Percentiles rank a stretch among this genome's conserved stretches.
Conservation (phyloP, 2,113 vertebrate genomes). For the Halcyon senegalensis region DNA sequence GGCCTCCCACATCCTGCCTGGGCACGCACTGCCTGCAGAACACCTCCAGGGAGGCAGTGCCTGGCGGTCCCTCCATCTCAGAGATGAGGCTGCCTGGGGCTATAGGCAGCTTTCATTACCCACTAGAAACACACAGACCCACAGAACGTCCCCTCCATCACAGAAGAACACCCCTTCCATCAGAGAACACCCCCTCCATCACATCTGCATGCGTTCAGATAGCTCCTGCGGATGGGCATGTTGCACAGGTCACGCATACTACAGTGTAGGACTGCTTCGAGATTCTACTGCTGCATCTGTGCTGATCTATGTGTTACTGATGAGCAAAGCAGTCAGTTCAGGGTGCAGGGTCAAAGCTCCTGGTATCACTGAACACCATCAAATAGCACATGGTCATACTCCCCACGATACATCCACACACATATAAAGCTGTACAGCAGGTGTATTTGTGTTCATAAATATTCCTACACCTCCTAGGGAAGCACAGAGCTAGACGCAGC, state of each 20-base stretch:
- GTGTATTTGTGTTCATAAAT: neutral
- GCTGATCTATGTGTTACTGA: neutral
- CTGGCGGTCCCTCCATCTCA: neutral
- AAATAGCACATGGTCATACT: accelerated
- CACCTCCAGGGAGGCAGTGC: neutral
- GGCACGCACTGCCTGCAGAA: neutral
- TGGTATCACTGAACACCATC: neutral
- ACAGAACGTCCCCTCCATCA: neutral
- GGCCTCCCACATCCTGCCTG: neutral
- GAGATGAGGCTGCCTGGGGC: neutral
- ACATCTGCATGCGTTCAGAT: accelerated
- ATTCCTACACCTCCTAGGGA: neutral
- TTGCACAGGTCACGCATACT: accelerated
- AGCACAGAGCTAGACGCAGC: neutral
- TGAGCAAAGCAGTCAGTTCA: neutral
- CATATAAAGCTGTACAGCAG: neutral
- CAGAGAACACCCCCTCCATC: accelerated
- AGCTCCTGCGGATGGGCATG: neutral
- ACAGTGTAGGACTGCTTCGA: neutral
- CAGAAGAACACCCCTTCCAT: neutral
- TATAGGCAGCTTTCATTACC: neutral
- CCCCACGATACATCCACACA: accelerated
- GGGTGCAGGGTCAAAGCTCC: neutral
- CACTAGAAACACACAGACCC: neutral
- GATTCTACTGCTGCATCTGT: neutral